A percentile compares a stretch with the other conserved stretches of the same genome.
Conservation (phyloP, 2,797 vertebrate species). For the Sebastolobus altivelis region DNA sequence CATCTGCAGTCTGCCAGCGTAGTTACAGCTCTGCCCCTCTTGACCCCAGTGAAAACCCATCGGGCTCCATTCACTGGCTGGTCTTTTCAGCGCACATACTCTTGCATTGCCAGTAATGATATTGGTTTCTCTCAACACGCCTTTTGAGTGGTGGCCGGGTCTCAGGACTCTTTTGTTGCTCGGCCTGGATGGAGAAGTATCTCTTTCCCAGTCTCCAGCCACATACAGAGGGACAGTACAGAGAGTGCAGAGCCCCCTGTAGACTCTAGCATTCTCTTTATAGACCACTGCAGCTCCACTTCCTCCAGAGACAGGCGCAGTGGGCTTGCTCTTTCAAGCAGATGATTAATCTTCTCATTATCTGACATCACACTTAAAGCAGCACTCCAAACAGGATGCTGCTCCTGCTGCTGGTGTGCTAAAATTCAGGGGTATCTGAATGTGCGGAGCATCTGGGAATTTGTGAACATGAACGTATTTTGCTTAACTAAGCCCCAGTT, state of each 20-base stretch:
- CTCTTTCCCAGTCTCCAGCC: conserved; percentile 59
- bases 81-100: conserved; percentile 67
- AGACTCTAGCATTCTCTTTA: conserved; percentile 64
- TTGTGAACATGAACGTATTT: conserved; percentile 26
- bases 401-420: conserved; percentile 25
- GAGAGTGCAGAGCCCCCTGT: conserved; percentile 46
- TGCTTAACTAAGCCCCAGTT: conserved; percentile 41
- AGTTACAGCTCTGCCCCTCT: conserved; percentile 60
- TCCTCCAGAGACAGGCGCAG: conserved; percentile 64
- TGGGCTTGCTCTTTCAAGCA: conserved; percentile 64
- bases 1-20: conserved; percentile 70
- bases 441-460: conserved; percentile 31
- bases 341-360: conserved; percentile 84
- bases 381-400: conserved; percentile 51
- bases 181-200: conserved; percentile 69
- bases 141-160: conserved; percentile 72
- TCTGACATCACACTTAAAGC: conserved; percentile 72
- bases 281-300: conserved; percentile 50
- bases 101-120: conserved; percentile 78
- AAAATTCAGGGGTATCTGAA: conserved; percentile 24
- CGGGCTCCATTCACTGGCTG: conserved; percentile 68
- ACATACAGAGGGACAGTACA: conserved; percentile 25
- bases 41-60: conserved; percentile 68
- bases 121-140: conserved; percentile 82
- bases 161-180: conserved; percentile 81